Base-by-base conservation (phyloP, 2,888 invertebrate species). In the Ctenicera cuprea region DNA sequence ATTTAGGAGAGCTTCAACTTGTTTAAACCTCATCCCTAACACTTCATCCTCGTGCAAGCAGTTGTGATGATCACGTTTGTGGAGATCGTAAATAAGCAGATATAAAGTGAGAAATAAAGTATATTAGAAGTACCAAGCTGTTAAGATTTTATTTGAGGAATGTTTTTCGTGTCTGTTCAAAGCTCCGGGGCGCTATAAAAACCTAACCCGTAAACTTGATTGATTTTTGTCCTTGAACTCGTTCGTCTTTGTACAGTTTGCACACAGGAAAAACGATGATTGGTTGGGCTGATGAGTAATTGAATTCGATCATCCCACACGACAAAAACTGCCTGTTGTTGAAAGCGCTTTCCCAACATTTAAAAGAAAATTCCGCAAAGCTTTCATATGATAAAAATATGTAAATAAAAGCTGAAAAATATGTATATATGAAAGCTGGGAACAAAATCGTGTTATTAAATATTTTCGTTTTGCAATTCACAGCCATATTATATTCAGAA, bases 141-240 rank as follows among this genome's bases (percentile, higher is more conserved):
- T 63, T 71, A 63, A 52, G 67, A 41, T 70, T 74, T 70, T 74
- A 70, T 74, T 74, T 70, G 70, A 61, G 45, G 59, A 59, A 71
- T 71, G 48, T 37, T 59, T 43, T 69, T 64, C 64, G 37, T 57
- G 45, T 65, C 63, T 71, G 65, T 52, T 52, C 57, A 61, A 70
- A 70, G 70, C 74, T 66, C 74, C 5, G 26, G 64, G 59, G 74
- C 45, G 66, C 66, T 14, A 71, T 74, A 74, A 74, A 71, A 70
- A 71, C 64, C 61, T 52, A 66, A 71, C 22, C 70, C 59, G 71
- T 65, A 75, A 75, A 72, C 57, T 64, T 69, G 72, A 75, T 75
- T 75, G 75, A 72, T 71, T 75, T 71, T 75, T 75, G 75, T 64
- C 68, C 72, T 74, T 74, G 74, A 74, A 59, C 65, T 64, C 54